Evolutionary conservation across 2,797 vertebrate species (phyloP), one percentile per base, ranked within the genome.

Genomic region (Fringilla coelebs): DNA sequence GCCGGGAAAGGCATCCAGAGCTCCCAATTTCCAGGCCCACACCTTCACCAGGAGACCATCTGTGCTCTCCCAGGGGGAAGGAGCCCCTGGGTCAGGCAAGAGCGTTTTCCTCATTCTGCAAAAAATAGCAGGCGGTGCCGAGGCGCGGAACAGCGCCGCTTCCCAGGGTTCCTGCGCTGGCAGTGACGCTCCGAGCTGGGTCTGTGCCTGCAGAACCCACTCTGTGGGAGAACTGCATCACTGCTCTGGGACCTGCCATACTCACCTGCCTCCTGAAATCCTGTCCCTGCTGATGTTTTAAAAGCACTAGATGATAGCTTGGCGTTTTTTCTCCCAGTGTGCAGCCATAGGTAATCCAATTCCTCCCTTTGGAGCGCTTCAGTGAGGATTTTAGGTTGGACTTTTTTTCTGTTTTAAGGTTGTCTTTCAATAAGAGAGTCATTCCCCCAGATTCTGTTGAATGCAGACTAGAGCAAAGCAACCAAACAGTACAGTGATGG

Each of bases 1-100:
- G 95, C 63, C 65, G 4, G 91, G 94, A 94, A 94, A 96, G 89
- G 95, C 90, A 95, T 92, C 86, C 92, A 94, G 92, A 94, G 89
- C 84, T 95, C 93, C 92, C 17, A 14, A 34, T 90, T 93, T 90
- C 92, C 93, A 95, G 93, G 95, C 94, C 93, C 85, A 95, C 89
- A 88, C 94, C 68, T 88, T 89, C 87, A 67, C 90, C 17, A 6
- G 86, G 93, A 92, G 81, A 95, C 93, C 95, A 96, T 95, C 95
- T 95, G 95, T 95, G 81, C 78, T 96, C 84, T 79, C 63, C 90
- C 22, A 2, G 74, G 68, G 77, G 60, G 60, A 95, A 93, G 88
- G 77, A 95, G 86, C 77, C 83, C 79, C 41, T 0, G 1, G 95
- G 94, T 96, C 94, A 78, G 86, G 68, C 28, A 1, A 83, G 85